Percentiles rank a stretch among this genome's conserved stretches.
Conservation (phyloP, 2,797 vertebrate genomes). For the Gallinago solitaria region DNA sequence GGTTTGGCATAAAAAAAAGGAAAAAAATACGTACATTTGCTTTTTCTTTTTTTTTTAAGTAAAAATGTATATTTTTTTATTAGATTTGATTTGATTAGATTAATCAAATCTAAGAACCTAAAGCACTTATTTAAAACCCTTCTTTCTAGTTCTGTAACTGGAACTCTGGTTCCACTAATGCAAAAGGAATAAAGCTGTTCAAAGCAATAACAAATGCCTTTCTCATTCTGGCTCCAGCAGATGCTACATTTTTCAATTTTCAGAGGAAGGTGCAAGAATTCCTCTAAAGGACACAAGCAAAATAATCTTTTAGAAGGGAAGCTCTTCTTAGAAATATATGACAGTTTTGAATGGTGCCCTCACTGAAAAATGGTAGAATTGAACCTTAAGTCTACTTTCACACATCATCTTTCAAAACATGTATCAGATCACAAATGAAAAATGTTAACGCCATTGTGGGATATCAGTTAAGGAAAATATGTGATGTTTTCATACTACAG, state of each 20-base stretch:
- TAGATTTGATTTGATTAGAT: neutral
- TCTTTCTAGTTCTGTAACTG: neutral
- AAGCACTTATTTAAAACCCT: neutral
- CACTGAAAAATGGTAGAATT: neutral
- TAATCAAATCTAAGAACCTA: neutral
- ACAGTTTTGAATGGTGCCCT: neutral
- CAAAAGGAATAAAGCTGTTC: neutral
- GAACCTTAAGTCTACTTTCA: neutral
- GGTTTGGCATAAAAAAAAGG: neutral
- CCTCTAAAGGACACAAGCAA: neutral
- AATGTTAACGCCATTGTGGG: neutral
- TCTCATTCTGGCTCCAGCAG: neutral
- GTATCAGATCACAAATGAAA: neutral
- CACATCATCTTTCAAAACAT: constrained; percentile 6
- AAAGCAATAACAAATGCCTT: neutral
- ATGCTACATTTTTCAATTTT: neutral
- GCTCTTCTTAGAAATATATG: neutral
- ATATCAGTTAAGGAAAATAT: constrained; percentile 29
- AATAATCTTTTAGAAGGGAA: neutral
- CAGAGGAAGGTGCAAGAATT: neutral
- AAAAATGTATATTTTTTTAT: neutral
- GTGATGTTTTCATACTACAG: neutral
- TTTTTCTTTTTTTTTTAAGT: neutral
- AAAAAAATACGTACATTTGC: neutral
- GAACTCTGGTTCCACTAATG: neutral